Evolutionary conservation across 2,888 invertebrate species (phyloP).

Genomic region (Temnothorax unifasciatus): DNA sequence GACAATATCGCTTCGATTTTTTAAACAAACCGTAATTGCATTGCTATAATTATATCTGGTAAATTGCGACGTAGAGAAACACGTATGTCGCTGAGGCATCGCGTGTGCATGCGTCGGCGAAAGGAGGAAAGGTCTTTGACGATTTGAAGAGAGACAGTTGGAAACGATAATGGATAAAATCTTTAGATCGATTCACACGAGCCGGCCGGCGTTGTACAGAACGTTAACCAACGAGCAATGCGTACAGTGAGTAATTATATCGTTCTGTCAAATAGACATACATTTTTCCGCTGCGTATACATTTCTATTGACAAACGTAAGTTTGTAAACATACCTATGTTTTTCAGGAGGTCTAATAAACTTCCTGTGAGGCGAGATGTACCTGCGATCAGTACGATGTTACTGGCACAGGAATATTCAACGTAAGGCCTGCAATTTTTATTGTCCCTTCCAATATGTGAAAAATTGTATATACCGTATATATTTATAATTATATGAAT

Average conservation of each 20-base stretch:
- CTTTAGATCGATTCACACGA: constrained; percentile 18
- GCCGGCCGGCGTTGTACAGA: constrained; percentile 18
- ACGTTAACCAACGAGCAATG: constrained; percentile 23
- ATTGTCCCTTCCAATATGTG: background rate
- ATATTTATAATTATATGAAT: background rate
- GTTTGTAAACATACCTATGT: background rate
- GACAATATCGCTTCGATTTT: background rate
- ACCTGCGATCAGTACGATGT: background rate
- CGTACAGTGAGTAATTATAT: constrained; percentile 18
- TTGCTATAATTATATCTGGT: background rate
- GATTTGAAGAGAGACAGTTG: background rate
- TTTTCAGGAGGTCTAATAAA: constrained; percentile 31
- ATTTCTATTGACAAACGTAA: background rate
- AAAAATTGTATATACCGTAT: background rate
- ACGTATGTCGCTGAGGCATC: background rate
- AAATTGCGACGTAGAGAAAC: background rate
- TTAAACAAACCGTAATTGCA: background rate
- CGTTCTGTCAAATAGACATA: too few species aligned
- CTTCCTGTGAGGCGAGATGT: background rate
- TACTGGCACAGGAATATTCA: constrained; percentile 16
- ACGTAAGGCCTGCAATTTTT: constrained; percentile 28
- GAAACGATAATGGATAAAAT: constrained; percentile 38
- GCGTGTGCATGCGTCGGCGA: background rate
- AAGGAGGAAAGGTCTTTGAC: constrained; percentile 7
- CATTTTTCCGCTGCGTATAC: background rate